phyloP scores from a whole-genome alignment of 1,140 invertebrate species.

The Gonatopus flavifemur region DNA sequence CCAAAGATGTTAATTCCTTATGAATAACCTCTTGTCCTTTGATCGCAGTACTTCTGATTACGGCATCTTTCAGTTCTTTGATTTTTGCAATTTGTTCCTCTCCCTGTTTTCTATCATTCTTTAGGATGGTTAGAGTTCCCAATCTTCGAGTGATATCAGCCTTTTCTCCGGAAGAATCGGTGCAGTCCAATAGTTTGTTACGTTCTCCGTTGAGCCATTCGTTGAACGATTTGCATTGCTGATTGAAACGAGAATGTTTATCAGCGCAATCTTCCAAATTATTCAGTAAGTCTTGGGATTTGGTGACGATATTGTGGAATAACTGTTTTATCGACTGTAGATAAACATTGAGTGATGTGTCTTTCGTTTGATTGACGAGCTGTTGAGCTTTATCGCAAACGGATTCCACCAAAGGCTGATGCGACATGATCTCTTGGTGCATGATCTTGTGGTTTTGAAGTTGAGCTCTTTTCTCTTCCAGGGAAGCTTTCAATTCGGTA shows the following conservation, averaged over 20 bases:
- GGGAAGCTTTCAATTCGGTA: slow-evolving; percentile 84
- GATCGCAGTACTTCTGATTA: slow-evolving; percentile 80
- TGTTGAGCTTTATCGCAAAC: slow-evolving; percentile 91
- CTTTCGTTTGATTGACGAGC: slow-evolving; percentile 86
- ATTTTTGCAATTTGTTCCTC: slow-evolving; percentile 72
- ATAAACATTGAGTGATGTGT: slow-evolving; percentile 82
- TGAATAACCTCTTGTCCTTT: slow-evolving; percentile 73
- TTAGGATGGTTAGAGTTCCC: slow-evolving; percentile 68
- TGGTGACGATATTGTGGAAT: slow-evolving; percentile 84
- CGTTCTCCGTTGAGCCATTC: slow-evolving; percentile 79
- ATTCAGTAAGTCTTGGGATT: slow-evolving; percentile 82
- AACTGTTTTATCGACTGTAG: slow-evolving; percentile 86
- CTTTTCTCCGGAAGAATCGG: slow-evolving; percentile 80
- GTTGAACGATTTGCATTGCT: slow-evolving; percentile 71
- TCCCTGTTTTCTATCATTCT: slow-evolving; percentile 71
- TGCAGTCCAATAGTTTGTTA: slow-evolving; percentile 74
- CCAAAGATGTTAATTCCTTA: slow-evolving; percentile 73
- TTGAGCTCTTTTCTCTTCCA: slow-evolving; percentile 93
- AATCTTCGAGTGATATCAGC: slow-evolving; percentile 75
- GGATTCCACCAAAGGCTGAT: slow-evolving; percentile 84
- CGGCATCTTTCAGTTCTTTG: slow-evolving; percentile 66
- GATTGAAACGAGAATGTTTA: slow-evolving; percentile 79
- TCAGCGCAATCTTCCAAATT: slow-evolving; percentile 85
- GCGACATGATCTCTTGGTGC: slow-evolving; percentile 93
- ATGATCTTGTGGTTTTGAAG: slow-evolving; percentile 92